These are phyloP conservation scores for Oryctolagus cuniculus DNA, from an alignment of 2,113 vertebrate genomes.

Conservation along the genomic window DNA sequence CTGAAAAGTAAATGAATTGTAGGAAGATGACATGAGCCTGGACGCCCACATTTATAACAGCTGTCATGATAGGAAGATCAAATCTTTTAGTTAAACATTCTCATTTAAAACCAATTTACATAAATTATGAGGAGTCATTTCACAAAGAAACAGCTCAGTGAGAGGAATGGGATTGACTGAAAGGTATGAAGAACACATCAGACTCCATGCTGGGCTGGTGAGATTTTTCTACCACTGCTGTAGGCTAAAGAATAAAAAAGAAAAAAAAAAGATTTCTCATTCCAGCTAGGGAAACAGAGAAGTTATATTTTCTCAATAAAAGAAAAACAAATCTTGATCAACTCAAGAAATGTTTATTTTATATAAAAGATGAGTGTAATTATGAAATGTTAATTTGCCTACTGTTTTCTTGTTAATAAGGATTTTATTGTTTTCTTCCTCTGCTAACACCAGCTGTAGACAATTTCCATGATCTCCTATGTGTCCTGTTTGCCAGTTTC, in stretches of 20 bases:
- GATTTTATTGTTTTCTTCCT: not conserved
- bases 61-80: slow-evolving; percentile 80
- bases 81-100: slow-evolving; percentile 84
- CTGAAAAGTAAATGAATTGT: slow-evolving; percentile 69
- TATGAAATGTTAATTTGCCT: slow-evolving; percentile 48
- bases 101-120: slow-evolving; percentile 88
- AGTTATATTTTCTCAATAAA: slow-evolving; percentile 47
- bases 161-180: slow-evolving; percentile 79
- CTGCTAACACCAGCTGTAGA: not conserved
- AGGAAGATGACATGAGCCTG: slow-evolving; percentile 49
- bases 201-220: not conserved
- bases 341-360: slow-evolving; percentile 61
- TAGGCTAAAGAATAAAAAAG: not conserved
- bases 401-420: slow-evolving; percentile 33
- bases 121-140: slow-evolving; percentile 84
- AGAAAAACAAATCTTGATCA: slow-evolving; percentile 60
- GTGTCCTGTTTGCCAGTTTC: not conserved
- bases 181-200: slow-evolving; percentile 60
- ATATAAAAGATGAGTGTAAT: slow-evolving; percentile 59
- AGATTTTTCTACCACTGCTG: slow-evolving; percentile 13
- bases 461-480: not conserved
- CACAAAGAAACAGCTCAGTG: slow-evolving; percentile 67
- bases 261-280: not conserved
- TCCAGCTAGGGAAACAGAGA: not conserved
- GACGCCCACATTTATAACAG: slow-evolving; percentile 80